Base-by-base conservation (phyloP, 53 echinoderm and acorn worm genomes). In the Arbacia lixula region DNA sequence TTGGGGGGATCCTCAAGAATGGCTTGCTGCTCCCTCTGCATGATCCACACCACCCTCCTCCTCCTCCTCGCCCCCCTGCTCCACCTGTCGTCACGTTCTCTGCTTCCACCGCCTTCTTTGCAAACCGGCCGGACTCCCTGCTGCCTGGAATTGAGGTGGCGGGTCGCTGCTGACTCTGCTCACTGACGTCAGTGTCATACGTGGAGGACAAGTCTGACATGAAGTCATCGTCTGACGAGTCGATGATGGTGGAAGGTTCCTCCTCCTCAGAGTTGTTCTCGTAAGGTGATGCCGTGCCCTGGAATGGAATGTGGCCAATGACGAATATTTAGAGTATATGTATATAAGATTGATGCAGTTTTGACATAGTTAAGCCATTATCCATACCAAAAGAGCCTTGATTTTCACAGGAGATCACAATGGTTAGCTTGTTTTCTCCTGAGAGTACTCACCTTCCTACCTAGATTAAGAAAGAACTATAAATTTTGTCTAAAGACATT, bases 251-350 rank as follows among this genome's bases (percentile, higher is more conserved):
- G 12, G 82, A 61, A 0, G 82, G 62, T 12, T 76, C 89, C 34
- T 87, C 89, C 30, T 84, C 86, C 41, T 93, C 93, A 4, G 93
- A 93, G 38, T 89, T 86, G 57, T 71, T 85, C 32, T 93, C 93
- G 4, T 73, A 84, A 12, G 93, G 93, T 22, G 93, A 93, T 21
- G 79, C 80, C 29, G 84, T 87, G 9, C 89, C 93, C 93, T 93
- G 34, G 36, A 37, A 74, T n/a, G n/a, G n/a, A n/a, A n/a, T n/a
- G n/a, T n/a, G n/a, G n/a, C n/a, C n/a, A n/a, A n/a, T n/a, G n/a
- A n/a, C n/a, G n/a, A n/a, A n/a, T n/a, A n/a, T n/a, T n/a, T n/a
- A n/a, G n/a, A n/a, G n/a, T n/a, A n/a, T n/a, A n/a, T n/a, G n/a
- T n/a, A n/a, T n/a, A n/a, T n/a, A n/a, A n/a, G n/a, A n/a, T n/a